Evolutionary conservation across 2,888 invertebrate genomes (phyloP).

Genomic region (Drosophila suboccidentalis): DNA sequence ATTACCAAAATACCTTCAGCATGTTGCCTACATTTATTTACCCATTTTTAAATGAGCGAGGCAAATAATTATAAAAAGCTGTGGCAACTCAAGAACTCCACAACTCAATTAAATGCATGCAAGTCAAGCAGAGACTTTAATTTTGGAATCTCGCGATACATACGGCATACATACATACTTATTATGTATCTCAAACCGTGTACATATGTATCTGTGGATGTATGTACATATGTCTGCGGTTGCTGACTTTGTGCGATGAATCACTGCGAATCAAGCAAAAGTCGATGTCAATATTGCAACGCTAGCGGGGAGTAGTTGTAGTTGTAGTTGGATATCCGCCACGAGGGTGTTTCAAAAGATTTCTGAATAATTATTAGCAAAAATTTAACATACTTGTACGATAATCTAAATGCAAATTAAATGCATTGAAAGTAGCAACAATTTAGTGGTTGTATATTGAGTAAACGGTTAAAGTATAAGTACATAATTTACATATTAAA

Average conservation of each 20-base stretch:
- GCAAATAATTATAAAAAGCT: slow-evolving; percentile 17
- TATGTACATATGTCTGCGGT: slow-evolving; percentile 3
- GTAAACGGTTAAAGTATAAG: background rate
- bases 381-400: background rate
- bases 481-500: background rate
- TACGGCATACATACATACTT: background rate
- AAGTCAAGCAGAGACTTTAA: slow-evolving; percentile 14
- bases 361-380: slow-evolving; percentile 7
- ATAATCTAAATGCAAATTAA: background rate
- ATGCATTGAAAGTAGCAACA: background rate
- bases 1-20: background rate
- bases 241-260: slow-evolving; percentile 43
- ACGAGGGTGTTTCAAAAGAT: slow-evolving; percentile 29
- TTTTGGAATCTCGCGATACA: slow-evolving; percentile 8
- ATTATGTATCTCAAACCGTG: slow-evolving; percentile 9
- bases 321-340: slow-evolving; percentile 15
- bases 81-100: background rate
- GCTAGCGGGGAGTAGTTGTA: slow-evolving; percentile 31
- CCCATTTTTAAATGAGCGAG: slow-evolving; percentile 8
- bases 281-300: slow-evolving; percentile 23
- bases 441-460: background rate
- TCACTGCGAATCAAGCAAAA: slow-evolving; percentile 39
- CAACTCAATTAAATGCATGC: slow-evolving; percentile 15
- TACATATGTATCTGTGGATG: background rate
- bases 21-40: background rate